Conservation (phyloP, 2,113 vertebrate species). For the Desmodus rotundus region DNA sequence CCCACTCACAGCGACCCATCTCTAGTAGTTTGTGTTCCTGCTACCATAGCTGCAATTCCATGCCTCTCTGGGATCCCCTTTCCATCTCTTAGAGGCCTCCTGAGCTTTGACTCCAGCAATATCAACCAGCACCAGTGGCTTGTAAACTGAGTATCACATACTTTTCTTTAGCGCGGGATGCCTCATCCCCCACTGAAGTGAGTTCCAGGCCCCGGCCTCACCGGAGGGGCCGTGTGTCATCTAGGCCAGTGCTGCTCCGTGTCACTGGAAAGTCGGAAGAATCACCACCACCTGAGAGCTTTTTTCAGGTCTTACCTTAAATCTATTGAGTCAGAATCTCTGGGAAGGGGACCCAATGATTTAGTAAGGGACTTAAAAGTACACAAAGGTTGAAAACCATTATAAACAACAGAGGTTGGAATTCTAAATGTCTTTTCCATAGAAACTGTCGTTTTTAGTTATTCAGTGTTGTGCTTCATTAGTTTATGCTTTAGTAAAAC, state of each 20-base stretch:
- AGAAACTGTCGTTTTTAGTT: background rate
- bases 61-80: background rate
- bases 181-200: background rate
- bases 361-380: background rate
- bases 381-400: background rate
- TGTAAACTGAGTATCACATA: background rate
- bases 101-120: background rate
- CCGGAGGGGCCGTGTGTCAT: background rate
- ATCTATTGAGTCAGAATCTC: background rate
- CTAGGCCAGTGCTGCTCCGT: background rate
- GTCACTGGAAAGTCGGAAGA: background rate
- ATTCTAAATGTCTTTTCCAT: background rate
- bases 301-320: background rate
- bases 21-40: background rate
- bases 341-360: background rate
- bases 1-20: too few relatives aligned
- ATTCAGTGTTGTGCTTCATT: background rate
- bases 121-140: background rate
- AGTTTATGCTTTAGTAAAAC: background rate
- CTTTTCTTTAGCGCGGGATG: background rate
- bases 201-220: background rate
- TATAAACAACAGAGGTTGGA: background rate
- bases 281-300: background rate
- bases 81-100: background rate
- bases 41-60: fast-evolving